Percentiles rank a stretch among this genome's conserved stretches.
Conservation (phyloP, 2,797 vertebrate genomes). For the Trematomus bernacchii region DNA sequence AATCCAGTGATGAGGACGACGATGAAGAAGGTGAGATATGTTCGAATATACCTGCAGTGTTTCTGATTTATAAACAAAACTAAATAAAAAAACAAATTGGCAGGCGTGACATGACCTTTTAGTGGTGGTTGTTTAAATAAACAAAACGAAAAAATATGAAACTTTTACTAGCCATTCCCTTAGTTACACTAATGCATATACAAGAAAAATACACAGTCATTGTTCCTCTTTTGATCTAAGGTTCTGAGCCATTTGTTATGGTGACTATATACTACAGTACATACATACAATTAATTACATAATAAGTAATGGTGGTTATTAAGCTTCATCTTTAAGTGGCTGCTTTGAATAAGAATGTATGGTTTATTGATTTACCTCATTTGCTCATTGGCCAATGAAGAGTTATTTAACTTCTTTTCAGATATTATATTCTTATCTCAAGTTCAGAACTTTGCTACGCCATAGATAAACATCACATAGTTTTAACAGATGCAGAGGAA, state of each 20-base stretch:
- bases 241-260: not conserved
- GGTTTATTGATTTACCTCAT: not conserved
- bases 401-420: not conserved
- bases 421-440: conserved; percentile 14
- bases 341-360: not conserved
- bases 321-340: not conserved
- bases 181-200: not conserved
- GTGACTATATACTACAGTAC: not conserved
- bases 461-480: conserved; percentile 27
- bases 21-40: conserved; percentile 93
- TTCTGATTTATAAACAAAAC: not conserved
- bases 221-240: not conserved
- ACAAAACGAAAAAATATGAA: not conserved
- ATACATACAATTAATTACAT: not conserved
- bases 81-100: not conserved
- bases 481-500: not conserved
- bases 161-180: not conserved
- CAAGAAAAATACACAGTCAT: not conserved
- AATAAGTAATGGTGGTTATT: not conserved
- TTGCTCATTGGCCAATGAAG: not conserved
- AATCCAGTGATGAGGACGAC: conserved; percentile 98
- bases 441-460: not conserved
- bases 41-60: not conserved
- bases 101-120: not conserved
- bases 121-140: not conserved